Evolutionary conservation across 2,797 vertebrate species (phyloP).

Genomic region (Bradypus variegatus): DNA sequence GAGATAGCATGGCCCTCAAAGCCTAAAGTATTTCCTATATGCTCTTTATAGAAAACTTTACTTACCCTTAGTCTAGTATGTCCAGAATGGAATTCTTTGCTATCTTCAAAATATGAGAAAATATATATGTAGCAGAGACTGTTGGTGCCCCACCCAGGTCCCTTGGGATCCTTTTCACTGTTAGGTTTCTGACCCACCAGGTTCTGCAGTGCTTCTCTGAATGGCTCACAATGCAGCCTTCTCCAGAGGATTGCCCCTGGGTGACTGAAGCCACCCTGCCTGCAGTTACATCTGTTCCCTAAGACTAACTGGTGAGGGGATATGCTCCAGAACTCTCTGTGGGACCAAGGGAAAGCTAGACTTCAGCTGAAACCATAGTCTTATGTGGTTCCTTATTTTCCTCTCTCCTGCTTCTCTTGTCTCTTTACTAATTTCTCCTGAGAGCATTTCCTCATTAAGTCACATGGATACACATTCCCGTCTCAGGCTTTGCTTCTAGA

Average conservation of each 20-base stretch:
- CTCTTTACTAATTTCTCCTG: neutral
- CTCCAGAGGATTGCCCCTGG: neutral
- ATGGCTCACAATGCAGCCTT: neutral
- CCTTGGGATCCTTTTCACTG: no score
- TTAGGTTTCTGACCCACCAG: no score
- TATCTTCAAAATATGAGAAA: neutral
- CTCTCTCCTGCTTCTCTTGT: neutral
- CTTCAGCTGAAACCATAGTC: neutral
- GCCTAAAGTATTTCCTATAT: neutral
- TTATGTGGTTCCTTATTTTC: rapidly evolving
- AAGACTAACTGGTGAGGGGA: neutral
- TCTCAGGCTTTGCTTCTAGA: neutral
- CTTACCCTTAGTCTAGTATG: neutral
- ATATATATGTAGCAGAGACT: neutral
- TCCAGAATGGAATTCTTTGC: neutral
- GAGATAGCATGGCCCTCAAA: neutral
- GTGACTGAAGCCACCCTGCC: neutral
- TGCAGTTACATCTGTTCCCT: no score
- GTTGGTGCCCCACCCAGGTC: neutral
- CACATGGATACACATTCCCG: neutral
- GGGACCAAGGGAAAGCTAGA: neutral
- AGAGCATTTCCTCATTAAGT: neutral
- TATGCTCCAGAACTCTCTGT: neutral
- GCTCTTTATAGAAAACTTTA: neutral
- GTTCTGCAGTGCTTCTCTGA: neutral